Evolutionary conservation across 23 tunicate species (phyloP).

Genomic region (Styela plicata): DNA sequence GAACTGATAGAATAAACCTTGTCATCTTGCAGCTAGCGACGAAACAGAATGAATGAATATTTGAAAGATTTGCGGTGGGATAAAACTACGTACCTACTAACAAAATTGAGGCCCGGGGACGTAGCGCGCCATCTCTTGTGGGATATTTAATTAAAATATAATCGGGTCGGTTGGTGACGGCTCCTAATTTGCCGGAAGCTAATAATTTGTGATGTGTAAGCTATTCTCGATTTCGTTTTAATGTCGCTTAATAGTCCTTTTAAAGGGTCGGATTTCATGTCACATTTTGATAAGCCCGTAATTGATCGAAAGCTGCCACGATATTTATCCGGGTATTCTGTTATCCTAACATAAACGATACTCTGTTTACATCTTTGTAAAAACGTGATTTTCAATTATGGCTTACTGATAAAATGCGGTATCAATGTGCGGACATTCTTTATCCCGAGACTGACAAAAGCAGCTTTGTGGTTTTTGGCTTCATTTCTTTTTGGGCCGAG

Average conservation of each 20-base stretch:
- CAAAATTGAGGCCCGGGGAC: neutral
- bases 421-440: no score
- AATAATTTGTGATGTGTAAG: neutral
- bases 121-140: neutral
- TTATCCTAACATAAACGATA: no score
- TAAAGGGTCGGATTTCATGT: neutral
- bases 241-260: neutral
- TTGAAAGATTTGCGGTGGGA: neutral
- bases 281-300: no score
- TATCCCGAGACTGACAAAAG: no score
- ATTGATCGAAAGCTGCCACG: no score
- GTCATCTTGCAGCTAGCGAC: neutral
- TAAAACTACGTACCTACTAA: neutral
- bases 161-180: neutral
- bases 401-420: no score
- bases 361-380: no score
- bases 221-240: neutral
- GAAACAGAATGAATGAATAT: neutral
- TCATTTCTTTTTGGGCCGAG: no score
- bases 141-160: neutral
- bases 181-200: neutral
- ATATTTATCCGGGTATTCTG: no score
- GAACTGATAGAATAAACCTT: neutral
- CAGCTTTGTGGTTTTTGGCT: no score
- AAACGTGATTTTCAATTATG: no score